Percentiles rank a stretch among this genome's conserved stretches.
Evolutionary conservation across 2,113 vertebrate genomes (phyloP).

Genomic region (Ctenomys sociabilis): DNA sequence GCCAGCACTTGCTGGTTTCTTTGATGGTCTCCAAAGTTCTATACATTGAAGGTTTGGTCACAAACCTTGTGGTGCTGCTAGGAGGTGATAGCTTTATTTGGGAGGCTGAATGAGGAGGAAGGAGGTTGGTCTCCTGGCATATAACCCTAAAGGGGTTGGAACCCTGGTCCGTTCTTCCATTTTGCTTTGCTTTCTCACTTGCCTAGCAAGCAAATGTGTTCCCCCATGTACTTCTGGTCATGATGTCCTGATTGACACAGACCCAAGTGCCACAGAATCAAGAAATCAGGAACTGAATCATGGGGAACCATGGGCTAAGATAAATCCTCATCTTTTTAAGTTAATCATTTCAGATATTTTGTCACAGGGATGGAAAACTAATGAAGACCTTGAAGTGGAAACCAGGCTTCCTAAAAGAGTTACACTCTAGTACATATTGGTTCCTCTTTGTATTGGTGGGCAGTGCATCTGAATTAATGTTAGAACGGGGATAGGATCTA

Average conservation of each 20-base stretch:
- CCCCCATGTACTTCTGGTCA: rapidly evolving
- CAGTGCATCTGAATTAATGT: background rate
- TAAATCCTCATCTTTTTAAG: background rate
- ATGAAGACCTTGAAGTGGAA: background rate
- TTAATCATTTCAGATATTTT: background rate
- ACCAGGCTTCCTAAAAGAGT: background rate
- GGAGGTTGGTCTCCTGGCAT: background rate
- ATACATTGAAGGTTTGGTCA: background rate
- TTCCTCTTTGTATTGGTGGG: background rate
- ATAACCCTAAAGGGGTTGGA: too few species aligned
- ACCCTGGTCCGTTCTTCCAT: too few species aligned
- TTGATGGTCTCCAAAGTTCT: background rate
- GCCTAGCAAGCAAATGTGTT: background rate
- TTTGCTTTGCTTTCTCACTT: background rate
- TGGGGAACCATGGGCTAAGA: background rate
- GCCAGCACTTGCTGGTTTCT: background rate
- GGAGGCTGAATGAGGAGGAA: background rate
- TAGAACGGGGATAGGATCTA: background rate
- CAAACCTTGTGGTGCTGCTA: background rate
- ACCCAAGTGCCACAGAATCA: background rate
- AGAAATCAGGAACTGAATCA: background rate
- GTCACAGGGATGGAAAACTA: background rate
- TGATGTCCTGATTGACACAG: background rate
- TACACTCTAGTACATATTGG: background rate
- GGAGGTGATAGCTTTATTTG: background rate